Percentiles rank a stretch among this genome's conserved stretches.
Conservation (phyloP, 2,113 vertebrate genomes). For the Tylochromis polylepis region DNA sequence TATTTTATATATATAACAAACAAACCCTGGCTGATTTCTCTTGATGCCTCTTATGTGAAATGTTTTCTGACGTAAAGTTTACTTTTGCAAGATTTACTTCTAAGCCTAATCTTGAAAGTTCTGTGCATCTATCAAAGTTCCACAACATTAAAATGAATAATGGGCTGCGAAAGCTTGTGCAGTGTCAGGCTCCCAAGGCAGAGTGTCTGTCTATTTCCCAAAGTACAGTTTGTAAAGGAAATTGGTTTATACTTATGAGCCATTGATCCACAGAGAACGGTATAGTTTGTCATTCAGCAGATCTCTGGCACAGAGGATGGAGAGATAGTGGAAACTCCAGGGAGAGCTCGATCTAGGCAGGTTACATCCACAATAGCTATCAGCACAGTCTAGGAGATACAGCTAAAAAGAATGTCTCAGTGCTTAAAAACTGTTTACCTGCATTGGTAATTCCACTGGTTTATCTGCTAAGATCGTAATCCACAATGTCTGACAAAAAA, state of each 20-base stretch:
- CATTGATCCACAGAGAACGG: conserved; percentile 67
- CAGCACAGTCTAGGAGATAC: conserved; percentile 32
- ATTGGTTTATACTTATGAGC: conserved; percentile 74
- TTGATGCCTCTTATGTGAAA: neutral
- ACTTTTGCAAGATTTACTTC: conserved; percentile 18
- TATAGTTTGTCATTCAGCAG: conserved; percentile 62
- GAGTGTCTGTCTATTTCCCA: conserved; percentile 65
- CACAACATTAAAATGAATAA: conserved; percentile 54
- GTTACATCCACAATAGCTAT: conserved; percentile 38
- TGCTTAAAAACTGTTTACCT: conserved; percentile 7
- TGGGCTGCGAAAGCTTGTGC: conserved; percentile 9
- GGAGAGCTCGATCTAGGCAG: conserved; percentile 51
- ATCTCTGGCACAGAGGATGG: conserved; percentile 47
- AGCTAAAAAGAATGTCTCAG: conserved; percentile 25
- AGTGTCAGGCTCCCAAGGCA: conserved; percentile 38
- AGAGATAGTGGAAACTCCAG: conserved; percentile 40
- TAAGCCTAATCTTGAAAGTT: conserved; percentile 30
- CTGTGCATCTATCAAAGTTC: conserved; percentile 28
- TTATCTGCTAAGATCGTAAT: neutral
- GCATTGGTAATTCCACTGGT: neutral
- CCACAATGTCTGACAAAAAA: neutral
- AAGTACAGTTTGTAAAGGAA: conserved; percentile 68
- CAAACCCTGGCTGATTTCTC: neutral
- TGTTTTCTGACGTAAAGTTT: neutral
- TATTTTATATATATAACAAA: neutral